These are phyloP conservation scores for Sthenelais limicola DNA, from an alignment of 2,888 invertebrate species.

Conservation along the genomic window DNA sequence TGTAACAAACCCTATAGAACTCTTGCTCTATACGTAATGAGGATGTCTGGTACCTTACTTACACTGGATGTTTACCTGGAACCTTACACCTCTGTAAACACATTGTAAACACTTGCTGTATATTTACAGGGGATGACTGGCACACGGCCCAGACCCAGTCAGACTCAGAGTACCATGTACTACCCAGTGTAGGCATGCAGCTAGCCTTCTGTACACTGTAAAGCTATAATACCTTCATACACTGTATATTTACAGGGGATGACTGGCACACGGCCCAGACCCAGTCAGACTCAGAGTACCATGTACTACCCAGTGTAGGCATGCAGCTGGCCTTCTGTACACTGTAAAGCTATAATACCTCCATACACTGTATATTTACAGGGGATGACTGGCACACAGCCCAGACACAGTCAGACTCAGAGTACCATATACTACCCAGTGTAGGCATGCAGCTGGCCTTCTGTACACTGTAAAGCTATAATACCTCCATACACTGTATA, in stretches of 20 bases:
- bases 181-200: conserved; percentile 80
- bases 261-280: conserved; percentile 83
- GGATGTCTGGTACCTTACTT: no score
- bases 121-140: conserved; percentile 81
- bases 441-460: conserved; percentile 79
- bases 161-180: conserved; percentile 83
- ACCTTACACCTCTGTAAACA: no score
- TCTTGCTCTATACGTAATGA: no score
- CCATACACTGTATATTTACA: no score
- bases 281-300: conserved; percentile 82
- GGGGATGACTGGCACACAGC: conserved; percentile 84
- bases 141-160: conserved; percentile 80
- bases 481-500: no score
- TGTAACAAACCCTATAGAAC: no score
- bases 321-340: conserved; percentile 80
- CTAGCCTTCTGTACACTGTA: conserved; percentile 82
- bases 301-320: conserved; percentile 81
- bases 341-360: conserved; percentile 82
- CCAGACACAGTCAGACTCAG: conserved; percentile 81
- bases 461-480: conserved; percentile 83
- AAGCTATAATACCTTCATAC: conserved; percentile 82
- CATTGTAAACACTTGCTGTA: no score
- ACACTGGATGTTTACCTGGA: no score
- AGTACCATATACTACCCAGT: conserved; percentile 82
- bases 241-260: conserved; percentile 77